These are phyloP conservation scores for Protosalanx chinensis DNA, from an alignment of 2,797 vertebrate species.

Conservation along the genomic window DNA sequence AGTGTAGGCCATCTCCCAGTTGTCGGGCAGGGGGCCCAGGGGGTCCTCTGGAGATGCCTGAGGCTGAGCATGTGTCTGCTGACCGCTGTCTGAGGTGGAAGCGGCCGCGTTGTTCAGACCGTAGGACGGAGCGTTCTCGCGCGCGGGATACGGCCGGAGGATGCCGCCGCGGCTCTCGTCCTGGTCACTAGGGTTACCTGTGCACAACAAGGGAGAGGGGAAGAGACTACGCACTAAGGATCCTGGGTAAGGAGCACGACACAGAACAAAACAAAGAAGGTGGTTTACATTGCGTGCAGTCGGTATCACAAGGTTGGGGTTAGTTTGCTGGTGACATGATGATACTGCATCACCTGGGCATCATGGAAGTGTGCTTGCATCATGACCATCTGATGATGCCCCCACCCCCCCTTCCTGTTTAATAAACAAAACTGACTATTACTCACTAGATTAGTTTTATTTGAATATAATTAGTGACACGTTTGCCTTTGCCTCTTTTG, in stretches of 20 bases:
- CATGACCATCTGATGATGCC: neutral
- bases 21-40: constrained; percentile 92
- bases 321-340: neutral
- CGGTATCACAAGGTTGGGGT: neutral
- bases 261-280: constrained; percentile 42
- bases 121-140: constrained; percentile 78
- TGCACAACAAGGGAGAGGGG: constrained; percentile 72
- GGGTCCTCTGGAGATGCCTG: constrained; percentile 84
- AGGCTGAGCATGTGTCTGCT: constrained; percentile 90
- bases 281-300: constrained; percentile 50
- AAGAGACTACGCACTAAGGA: constrained; percentile 77
- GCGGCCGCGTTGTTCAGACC: constrained; percentile 78
- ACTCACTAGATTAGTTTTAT: neutral
- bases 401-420: neutral
- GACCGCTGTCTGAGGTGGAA: constrained; percentile 88
- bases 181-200: constrained; percentile 93
- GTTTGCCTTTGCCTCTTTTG: constrained; percentile 31
- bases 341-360: neutral
- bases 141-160: constrained; percentile 67
- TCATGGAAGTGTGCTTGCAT: neutral
- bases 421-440: neutral
- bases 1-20: constrained; percentile 99
- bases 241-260: constrained; percentile 62
- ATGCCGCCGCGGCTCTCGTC: constrained; percentile 79
- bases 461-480: neutral